Evolutionary conservation across 2,797 vertebrate genomes (phyloP).

Genomic region (Eospalax fontanierii): DNA sequence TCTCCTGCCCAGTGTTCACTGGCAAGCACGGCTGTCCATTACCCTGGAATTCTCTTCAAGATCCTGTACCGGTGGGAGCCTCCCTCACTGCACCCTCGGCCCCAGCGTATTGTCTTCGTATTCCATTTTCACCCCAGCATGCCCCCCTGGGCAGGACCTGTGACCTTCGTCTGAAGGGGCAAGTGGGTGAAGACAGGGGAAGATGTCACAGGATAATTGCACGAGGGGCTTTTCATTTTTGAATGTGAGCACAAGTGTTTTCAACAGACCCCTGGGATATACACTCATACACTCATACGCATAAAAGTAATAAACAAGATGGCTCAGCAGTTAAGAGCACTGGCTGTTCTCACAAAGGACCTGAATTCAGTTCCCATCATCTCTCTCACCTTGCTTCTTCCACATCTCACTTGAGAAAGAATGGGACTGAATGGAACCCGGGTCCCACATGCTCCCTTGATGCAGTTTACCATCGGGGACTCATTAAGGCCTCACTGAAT

Average conservation of each 20-base stretch:
- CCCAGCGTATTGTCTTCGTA: too few species aligned
- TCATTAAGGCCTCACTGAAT: neutral
- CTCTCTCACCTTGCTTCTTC: neutral
- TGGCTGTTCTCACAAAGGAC: too few species aligned
- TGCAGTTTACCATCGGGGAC: neutral
- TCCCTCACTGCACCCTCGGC: neutral
- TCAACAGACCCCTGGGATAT: neutral
- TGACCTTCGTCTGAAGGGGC: accelerated
- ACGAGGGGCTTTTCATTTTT: neutral
- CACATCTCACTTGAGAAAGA: neutral
- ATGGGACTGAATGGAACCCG: neutral
- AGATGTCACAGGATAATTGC: neutral
- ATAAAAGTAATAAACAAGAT: too few species aligned
- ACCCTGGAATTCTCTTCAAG: neutral
- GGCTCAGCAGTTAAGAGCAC: too few species aligned
- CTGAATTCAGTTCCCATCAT: neutral
- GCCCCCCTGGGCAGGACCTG: neutral
- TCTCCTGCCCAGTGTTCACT: neutral
- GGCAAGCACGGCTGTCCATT: neutral
- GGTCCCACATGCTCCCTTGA: neutral
- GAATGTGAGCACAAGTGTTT: neutral
- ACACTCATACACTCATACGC: too few species aligned
- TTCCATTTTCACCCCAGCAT: neutral
- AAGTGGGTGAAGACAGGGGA: neutral
- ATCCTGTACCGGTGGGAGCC: neutral